Conservation (phyloP, 2,888 invertebrate species). For the Campoplex nolae region DNA sequence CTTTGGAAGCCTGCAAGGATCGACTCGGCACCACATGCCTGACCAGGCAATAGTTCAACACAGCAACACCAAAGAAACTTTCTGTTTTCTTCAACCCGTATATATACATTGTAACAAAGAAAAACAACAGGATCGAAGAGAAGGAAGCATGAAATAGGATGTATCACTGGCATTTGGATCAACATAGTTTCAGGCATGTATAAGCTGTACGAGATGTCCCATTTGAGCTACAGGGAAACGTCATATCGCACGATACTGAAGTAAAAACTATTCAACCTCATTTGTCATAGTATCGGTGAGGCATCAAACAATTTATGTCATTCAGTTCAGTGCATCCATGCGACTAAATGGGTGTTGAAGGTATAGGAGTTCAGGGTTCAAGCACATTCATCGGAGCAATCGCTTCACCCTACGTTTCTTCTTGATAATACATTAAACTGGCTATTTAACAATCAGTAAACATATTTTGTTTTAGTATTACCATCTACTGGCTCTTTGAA, state of each 20-base stretch:
- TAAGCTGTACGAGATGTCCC: neutral
- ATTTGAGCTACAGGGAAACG: neutral
- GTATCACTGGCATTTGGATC: neutral
- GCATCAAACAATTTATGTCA: too few relatives aligned
- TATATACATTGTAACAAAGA: neutral
- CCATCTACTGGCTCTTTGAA: neutral
- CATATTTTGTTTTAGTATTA: neutral
- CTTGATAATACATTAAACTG: too few relatives aligned
- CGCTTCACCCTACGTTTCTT: too few relatives aligned
- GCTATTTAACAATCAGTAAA: neutral
- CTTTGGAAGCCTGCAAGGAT: conserved; percentile 78
- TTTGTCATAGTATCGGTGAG: neutral
- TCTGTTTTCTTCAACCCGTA: conserved; percentile 9
- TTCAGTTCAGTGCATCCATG: too few relatives aligned
- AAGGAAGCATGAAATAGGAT: conserved; percentile 5
- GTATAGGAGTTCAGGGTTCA: too few relatives aligned
- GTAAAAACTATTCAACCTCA: neutral
- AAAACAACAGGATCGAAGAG: conserved; percentile 4
- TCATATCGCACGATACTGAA: too few relatives aligned
- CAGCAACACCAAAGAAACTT: conserved; percentile 48
- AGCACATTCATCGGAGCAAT: too few relatives aligned
- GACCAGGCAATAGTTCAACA: conserved; percentile 12
- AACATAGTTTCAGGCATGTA: neutral
- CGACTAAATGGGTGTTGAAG: too few relatives aligned
- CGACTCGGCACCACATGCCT: conserved; percentile 49